Conservation (phyloP, 2,797 vertebrate species). For the Picus viridis region DNA sequence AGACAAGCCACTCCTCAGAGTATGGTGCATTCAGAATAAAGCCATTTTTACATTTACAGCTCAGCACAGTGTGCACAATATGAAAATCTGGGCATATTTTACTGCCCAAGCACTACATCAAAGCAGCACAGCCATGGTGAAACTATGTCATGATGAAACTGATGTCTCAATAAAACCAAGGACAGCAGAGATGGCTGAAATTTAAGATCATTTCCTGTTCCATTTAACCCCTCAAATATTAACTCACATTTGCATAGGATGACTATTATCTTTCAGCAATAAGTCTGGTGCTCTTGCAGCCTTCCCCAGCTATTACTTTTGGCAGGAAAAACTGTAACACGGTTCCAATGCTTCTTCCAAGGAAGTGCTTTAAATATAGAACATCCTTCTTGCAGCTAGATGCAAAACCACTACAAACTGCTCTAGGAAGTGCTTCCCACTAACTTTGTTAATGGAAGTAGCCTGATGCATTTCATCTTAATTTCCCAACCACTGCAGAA, state of each 20-base stretch:
- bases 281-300: neutral
- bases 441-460: slow-evolving; percentile 41
- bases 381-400: neutral
- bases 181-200: neutral
- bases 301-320: neutral
- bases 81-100: neutral
- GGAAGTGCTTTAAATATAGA: slow-evolving; percentile 35
- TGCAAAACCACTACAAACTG: slow-evolving; percentile 16
- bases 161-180: neutral
- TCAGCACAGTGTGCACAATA: neutral
- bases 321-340: neutral
- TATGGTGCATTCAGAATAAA: neutral
- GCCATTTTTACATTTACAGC: neutral
- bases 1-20: neutral
- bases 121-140: neutral
- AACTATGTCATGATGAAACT: neutral
- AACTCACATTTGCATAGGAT: neutral
- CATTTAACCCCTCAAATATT: neutral
- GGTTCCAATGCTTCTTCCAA: neutral
- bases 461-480: neutral
- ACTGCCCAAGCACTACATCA: neutral
- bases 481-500: neutral
- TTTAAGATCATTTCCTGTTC: neutral
- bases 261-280: neutral
- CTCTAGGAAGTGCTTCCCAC: slow-evolving; percentile 18